A percentile compares a stretch with the other conserved stretches of the same genome.
Conservation (phyloP, 2,888 invertebrate genomes). For the Drosophila fulvimacula region DNA sequence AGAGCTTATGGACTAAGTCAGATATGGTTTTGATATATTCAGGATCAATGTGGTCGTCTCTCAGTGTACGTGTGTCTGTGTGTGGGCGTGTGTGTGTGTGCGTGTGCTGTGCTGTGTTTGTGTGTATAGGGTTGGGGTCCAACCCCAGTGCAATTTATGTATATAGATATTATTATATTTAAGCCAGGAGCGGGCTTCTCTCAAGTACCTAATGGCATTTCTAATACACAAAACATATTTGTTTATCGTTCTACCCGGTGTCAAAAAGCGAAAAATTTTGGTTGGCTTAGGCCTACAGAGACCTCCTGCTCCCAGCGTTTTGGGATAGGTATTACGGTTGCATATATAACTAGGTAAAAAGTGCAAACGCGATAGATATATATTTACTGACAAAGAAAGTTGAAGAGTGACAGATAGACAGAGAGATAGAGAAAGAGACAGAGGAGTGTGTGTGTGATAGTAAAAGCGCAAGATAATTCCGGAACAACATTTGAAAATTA, state of each 20-base stretch:
- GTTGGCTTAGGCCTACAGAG: constrained; percentile 65
- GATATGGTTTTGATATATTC: constrained; percentile 25
- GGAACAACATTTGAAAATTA: constrained; percentile 84
- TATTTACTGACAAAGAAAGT: constrained; percentile 46
- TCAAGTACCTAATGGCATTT: constrained; percentile 55
- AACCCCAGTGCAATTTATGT: constrained; percentile 28
- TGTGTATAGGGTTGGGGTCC: background rate
- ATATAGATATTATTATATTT: constrained; percentile 16
- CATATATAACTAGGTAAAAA: constrained; percentile 49
- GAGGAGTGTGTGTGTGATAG: constrained; percentile 37
- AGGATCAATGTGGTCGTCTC: constrained; percentile 13
- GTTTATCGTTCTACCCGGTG: constrained; percentile 62
- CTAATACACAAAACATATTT: constrained; percentile 31
- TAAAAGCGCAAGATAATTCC: constrained; percentile 80
- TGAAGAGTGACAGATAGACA: constrained; percentile 22
- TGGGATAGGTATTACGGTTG: constrained; percentile 56
- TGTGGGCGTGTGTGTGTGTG: constrained; percentile 9
- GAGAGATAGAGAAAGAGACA: constrained; percentile 52
- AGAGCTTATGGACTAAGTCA: constrained; percentile 46
- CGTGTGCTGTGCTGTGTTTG: constrained; percentile 21
- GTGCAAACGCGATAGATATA: constrained; percentile 63
- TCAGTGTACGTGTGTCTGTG: constrained; percentile 11
- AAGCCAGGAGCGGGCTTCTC: constrained; percentile 83
- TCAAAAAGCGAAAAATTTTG: constrained; percentile 45
- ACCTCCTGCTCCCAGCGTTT: constrained; percentile 82